phyloP scores from a whole-genome alignment of 2,113 vertebrate genomes.

The Stigmatopora argus region DNA sequence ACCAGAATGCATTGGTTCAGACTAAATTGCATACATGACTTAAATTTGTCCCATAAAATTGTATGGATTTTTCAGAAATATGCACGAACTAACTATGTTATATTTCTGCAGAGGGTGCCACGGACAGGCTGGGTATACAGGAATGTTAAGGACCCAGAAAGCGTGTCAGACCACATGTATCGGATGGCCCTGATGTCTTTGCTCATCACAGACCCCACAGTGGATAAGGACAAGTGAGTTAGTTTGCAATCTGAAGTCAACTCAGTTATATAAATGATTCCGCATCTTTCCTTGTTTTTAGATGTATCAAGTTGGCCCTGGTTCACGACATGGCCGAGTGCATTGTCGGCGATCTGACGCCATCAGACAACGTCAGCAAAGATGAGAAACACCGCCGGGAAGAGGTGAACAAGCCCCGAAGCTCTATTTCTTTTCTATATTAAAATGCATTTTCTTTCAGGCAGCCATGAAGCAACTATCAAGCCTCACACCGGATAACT shows the following conservation, averaged over 20 bases:
- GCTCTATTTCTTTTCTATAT: background rate
- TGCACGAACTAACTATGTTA: background rate
- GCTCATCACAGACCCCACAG: conserved; percentile 77
- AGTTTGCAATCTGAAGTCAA: background rate
- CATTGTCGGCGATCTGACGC: conserved; percentile 96
- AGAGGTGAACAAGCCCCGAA: conserved; percentile 68
- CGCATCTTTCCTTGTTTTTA: conserved; percentile 36
- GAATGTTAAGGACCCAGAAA: conserved; percentile 83
- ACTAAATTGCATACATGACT: no score
- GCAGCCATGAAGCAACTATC: conserved; percentile 85
- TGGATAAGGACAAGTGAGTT: conserved; percentile 85
- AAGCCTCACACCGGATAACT: conserved; percentile 75
- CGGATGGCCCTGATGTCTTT: conserved; percentile 95
- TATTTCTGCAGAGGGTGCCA: conserved; percentile 74
- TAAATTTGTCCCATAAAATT: no score
- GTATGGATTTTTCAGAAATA: no score
- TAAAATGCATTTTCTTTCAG: conserved; percentile 55
- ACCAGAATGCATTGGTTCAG: no score
- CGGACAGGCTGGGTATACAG: conserved; percentile 94
- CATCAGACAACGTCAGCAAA: conserved; percentile 92
- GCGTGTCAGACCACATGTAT: conserved; percentile 97
- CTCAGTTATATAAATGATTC: background rate
- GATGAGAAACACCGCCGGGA: conserved; percentile 89
- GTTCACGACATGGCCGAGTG: conserved; percentile 98
- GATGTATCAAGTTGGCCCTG: conserved; percentile 88